Conservation (phyloP, 2,113 vertebrate species). For the rat (Rattus norvegicus) region DNA sequence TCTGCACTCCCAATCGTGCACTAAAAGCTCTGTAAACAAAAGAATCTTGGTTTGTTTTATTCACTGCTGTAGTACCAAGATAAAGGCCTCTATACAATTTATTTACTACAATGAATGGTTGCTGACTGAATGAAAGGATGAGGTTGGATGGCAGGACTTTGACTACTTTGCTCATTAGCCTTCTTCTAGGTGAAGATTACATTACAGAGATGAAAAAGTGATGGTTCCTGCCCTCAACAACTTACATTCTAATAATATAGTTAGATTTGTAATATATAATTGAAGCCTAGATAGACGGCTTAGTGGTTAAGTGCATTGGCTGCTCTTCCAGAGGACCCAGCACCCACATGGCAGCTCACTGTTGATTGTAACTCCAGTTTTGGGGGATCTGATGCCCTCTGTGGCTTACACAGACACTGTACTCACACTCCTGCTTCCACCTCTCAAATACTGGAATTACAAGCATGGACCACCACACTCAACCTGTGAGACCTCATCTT, state of each 20-base stretch:
- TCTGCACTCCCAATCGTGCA: not conserved
- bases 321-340: not conserved
- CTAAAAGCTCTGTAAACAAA: conserved; percentile 21
- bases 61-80: not conserved
- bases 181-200: not conserved
- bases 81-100: not conserved
- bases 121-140: not conserved
- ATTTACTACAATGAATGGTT: not conserved
- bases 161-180: not conserved
- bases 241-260: conserved; percentile 37
- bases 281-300: not conserved
- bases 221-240: not conserved
- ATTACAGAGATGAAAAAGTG: conserved; percentile 44
- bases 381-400: not conserved
- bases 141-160: not conserved
- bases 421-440: not conserved
- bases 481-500: not conserved
- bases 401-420: not conserved
- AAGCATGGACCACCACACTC: not conserved
- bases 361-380: not conserved
- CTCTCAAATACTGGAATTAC: not conserved
- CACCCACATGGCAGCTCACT: not conserved
- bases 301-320: not conserved
- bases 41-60: conserved; percentile 36
- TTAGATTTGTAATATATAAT: conserved; percentile 19